Base-by-base conservation (phyloP, 2,113 vertebrate species). In the Psittacula cyanocephala region DNA sequence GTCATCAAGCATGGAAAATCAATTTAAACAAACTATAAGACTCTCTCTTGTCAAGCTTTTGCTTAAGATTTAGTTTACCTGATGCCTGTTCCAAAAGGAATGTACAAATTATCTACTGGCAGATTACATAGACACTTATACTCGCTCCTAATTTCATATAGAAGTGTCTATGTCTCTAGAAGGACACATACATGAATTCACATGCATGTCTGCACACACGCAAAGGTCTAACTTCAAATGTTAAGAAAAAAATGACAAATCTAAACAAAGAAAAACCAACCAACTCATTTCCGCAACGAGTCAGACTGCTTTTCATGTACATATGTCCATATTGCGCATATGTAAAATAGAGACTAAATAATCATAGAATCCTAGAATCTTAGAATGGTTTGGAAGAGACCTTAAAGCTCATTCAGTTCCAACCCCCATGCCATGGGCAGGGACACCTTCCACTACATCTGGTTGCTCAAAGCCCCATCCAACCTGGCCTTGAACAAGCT, bases 1-100 rank as follows among this genome's bases (percentile, higher is more conserved):
- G 78, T 94, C 74, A 95, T 35, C 74, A 95, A 87, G 90, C 69
- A 91, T 52, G 65, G 70, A 95, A 96, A 96, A 97, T 91, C 60
- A 76, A 86, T 59, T 94, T 96, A 91, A 93, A 83, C 50, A 70
- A 94, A 68, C 13, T 82, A 44, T 44, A 78, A 93, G 39, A 79
- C 76, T 92, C 44, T 63, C 87, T 87, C 83, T 41, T 96, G 93
- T 93, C 84, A 95, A 81, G 29, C 13, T 44, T 44, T 33, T 41
- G 72, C 93, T 96, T 78, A 88, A 63, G 88, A 94, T 96, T 96
- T 89, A 89, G 53, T 74, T 39, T 50, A 86, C 64, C 69, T 89
- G 28, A 44, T 79, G 82, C 46, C 10, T 67, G 14, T 95, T 96
- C 17, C 55, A 85, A 78, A 93, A 93, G 25, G 47, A 53, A 52